Evolutionary conservation across 2,113 vertebrate genomes (phyloP).

Genomic region (Aegotheles bennettii): DNA sequence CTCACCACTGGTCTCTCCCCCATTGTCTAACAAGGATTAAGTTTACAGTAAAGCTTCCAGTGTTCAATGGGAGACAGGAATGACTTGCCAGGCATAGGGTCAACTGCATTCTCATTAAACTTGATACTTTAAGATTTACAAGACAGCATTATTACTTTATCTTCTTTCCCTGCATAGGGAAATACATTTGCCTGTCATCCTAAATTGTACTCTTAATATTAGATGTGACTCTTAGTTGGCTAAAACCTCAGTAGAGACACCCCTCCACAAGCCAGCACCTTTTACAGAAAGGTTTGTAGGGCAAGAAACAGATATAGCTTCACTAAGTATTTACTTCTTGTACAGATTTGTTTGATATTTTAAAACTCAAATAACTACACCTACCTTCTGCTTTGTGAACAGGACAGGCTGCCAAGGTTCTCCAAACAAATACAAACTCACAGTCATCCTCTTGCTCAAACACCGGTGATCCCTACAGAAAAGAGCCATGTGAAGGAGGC

Average conservation of each 20-base stretch:
- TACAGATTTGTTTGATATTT: background rate
- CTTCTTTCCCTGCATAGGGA: background rate
- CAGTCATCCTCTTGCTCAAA: constrained; percentile 83
- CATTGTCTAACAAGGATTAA: background rate
- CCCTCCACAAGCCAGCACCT: background rate
- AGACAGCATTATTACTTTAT: background rate
- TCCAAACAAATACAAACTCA: constrained; percentile 93
- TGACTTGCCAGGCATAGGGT: background rate
- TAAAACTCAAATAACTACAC: background rate
- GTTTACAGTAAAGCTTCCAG: background rate
- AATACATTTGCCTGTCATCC: background rate
- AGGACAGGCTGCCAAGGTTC: constrained; percentile 90
- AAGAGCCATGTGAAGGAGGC: background rate
- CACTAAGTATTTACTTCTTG: background rate
- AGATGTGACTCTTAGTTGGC: background rate
- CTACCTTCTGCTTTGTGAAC: constrained; percentile 83
- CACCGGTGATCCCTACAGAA: constrained; percentile 83
- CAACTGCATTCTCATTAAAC: fast-evolving
- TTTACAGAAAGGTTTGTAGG: background rate
- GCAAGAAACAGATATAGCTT: background rate
- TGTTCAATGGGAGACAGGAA: background rate
- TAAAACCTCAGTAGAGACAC: background rate
- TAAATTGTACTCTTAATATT: background rate
- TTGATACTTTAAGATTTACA: background rate
- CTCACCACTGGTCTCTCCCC: background rate